Base-by-base conservation (phyloP, 2,888 invertebrate species). In the Drosophila lutescens region DNA sequence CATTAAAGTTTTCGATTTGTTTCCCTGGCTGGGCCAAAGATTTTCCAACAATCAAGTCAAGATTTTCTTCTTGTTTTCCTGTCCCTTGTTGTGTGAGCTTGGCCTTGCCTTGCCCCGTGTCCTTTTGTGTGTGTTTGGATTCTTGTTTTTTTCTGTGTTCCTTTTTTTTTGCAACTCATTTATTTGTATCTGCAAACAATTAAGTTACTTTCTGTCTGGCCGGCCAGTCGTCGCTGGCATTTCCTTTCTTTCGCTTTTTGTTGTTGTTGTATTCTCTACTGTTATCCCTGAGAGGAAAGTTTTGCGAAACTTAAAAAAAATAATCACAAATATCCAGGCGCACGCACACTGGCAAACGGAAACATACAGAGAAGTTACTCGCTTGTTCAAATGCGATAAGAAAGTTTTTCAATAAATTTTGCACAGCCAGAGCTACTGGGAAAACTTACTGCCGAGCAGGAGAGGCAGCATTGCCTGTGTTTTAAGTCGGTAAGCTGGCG, bases 401-500 rank as follows among this genome's bases (percentile, higher is more conserved):
- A 85, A 86, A 86, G 89, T 89, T 86, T 86, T 88, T 88, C 86
- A 88, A 86, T 86, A 86, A 89, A 85, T 89, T 89, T 83, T 74
- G 62, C 57, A 72, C 70, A 71, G 80, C 70, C 12, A 34, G 75
- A 80, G 78, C 76, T 75, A 69, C 78, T 86, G 65, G 65, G 32
- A 79, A 82, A 83, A 86, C 83, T 83, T 83, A 80, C 71, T 43
- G 50, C 26, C 23, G 43, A 43, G 43, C 43, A 43, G 40, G 9
- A 40, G 40, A 15, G 17, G 13, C 10, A 12, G 12, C 17, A 2
- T 26, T 40, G n/a, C 23, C 23, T 32, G 38, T 74, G 65, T 63
- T 63, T 77, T 79, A 77, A 83, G 88, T 76, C 68, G 74, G 80
- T 86, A 88, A 83, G 80, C 86, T 76, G 88, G 76, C 72, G 72